Evolutionary conservation across 2,888 invertebrate species (phyloP).

Genomic region (Synergus umbraculus): DNA sequence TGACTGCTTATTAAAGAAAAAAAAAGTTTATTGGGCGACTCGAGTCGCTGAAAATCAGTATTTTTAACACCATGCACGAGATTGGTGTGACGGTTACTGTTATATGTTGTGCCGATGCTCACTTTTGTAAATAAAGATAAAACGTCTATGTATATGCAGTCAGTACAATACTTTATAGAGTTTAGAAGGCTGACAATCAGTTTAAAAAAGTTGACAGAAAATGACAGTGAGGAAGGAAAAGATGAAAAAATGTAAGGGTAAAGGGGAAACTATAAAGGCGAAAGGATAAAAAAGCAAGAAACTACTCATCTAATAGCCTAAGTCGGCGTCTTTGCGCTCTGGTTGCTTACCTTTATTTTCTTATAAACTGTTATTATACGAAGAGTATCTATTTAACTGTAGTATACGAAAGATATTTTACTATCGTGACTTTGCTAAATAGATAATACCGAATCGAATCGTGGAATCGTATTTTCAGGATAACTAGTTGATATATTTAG

Average conservation of each 20-base stretch:
- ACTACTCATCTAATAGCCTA: slow-evolving; percentile 44
- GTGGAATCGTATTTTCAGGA: slow-evolving; percentile 52
- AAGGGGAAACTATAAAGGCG: not conserved
- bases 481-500: slow-evolving; percentile 42
- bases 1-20: slow-evolving; percentile 25
- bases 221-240: not conserved
- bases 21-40: slow-evolving; percentile 18
- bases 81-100: slow-evolving; percentile 32
- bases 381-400: slow-evolving; percentile 53
- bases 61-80: slow-evolving; percentile 23
- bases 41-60: slow-evolving; percentile 24
- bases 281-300: slow-evolving; percentile 39
- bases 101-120: slow-evolving; percentile 38
- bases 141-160: slow-evolving; percentile 30
- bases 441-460: slow-evolving; percentile 47
- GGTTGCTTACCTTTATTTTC: slow-evolving; percentile 56
- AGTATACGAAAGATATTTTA: slow-evolving; percentile 55
- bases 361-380: slow-evolving; percentile 52
- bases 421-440: slow-evolving; percentile 55
- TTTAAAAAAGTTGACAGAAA: not conserved
- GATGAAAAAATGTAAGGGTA: not conserved
- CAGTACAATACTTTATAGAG: slow-evolving; percentile 36
- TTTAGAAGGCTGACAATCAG: slow-evolving; percentile 40
- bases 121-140: slow-evolving; percentile 38
- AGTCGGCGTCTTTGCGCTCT: slow-evolving; percentile 50